A percentile compares a stretch with the other conserved stretches of the same genome.
These are phyloP conservation scores for Sprattus sprattus DNA, from an alignment of 2,113 vertebrate species.

Conservation along the genomic window DNA sequence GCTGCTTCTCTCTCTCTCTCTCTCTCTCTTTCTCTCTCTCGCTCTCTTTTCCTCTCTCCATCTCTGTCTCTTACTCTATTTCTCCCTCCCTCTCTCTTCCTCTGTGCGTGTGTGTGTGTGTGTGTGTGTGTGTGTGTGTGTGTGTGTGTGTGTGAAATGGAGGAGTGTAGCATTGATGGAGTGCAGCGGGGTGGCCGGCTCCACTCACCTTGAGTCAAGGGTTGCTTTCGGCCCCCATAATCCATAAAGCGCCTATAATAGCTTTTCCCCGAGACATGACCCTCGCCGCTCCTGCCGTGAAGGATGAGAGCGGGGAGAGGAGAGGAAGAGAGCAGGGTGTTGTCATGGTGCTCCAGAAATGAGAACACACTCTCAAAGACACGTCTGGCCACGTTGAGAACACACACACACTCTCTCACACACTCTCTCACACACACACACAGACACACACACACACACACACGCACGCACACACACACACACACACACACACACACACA, in stretches of 20 bases:
- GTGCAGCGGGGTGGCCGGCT: slow-evolving; percentile 53
- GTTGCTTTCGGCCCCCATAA: slow-evolving; percentile 61
- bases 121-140: neutral
- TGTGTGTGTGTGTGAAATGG: slow-evolving; percentile 44
- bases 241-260: slow-evolving; percentile 67
- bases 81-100: neutral
- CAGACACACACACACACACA: neutral
- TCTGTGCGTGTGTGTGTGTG: neutral
- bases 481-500: neutral
- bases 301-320: neutral
- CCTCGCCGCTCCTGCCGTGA: slow-evolving; percentile 26
- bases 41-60: too few relatives aligned
- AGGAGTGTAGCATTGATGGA: slow-evolving; percentile 55
- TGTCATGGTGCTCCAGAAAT: neutral
- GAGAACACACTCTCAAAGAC: slow-evolving; percentile 19
- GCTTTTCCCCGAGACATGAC: slow-evolving; percentile 56
- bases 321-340: neutral
- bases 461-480: neutral
- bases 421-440: neutral
- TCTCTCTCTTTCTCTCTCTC: too few relatives aligned
- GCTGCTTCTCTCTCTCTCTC: slow-evolving; percentile 28
- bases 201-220: slow-evolving; percentile 69
- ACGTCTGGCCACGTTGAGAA: slow-evolving; percentile 24
- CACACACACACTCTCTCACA: neutral
- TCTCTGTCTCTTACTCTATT: too few relatives aligned